Evolutionary conservation across 2,888 invertebrate species (phyloP).

Genomic region (Eupithecia exiguata): DNA sequence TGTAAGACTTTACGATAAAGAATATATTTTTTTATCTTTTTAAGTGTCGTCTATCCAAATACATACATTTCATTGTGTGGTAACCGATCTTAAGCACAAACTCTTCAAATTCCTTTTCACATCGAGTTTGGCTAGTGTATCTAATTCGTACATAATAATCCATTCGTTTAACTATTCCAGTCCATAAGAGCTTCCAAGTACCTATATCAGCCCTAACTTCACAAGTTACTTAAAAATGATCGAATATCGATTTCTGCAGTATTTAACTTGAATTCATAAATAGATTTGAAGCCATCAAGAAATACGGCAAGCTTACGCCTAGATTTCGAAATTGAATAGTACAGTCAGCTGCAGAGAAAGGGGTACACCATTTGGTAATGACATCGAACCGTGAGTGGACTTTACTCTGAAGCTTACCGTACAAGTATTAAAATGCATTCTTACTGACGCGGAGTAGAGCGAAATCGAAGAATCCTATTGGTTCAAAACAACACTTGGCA

Average conservation of each 20-base stretch:
- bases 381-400: too few species aligned
- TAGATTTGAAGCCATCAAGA: neutral
- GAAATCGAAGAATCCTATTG: neutral
- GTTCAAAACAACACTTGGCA: neutral
- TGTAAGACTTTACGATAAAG: too few species aligned
- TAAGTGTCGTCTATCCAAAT: too few species aligned
- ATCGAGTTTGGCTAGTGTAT: neutral
- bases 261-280: neutral
- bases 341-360: too few species aligned
- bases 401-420: too few species aligned
- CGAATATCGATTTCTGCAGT: neutral
- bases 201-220: neutral
- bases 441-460: neutral
- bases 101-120: too few species aligned
- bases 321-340: neutral
- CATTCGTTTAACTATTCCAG: neutral
- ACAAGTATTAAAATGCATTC: neutral
- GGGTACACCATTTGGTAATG: too few species aligned
- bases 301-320: neutral
- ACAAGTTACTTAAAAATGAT: neutral
- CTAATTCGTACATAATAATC: neutral
- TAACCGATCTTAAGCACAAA: too few species aligned
- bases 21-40: too few species aligned
- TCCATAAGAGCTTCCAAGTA: neutral
- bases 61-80: too few species aligned